These are phyloP conservation scores for Blera fallax DNA, from an alignment of 2,888 invertebrate genomes.

Conservation along the genomic window DNA sequence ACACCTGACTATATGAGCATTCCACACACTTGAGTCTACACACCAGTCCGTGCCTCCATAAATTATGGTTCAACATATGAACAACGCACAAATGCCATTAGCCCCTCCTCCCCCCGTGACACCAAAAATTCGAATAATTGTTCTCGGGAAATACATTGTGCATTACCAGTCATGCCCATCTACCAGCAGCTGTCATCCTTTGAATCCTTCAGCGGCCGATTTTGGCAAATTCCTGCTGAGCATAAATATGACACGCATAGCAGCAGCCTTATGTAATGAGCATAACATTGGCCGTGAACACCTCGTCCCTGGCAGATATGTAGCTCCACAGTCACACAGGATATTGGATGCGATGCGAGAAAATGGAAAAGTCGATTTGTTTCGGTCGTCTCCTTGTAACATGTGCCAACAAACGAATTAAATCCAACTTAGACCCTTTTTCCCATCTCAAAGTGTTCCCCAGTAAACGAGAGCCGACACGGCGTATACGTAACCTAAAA, in stretches of 20 bases:
- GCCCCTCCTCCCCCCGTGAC: not conserved
- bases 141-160: constrained; percentile 29
- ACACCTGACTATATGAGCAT: constrained; percentile 34
- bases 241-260: constrained; percentile 19
- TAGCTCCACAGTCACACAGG: not conserved
- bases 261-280: constrained; percentile 32
- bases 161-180: constrained; percentile 8
- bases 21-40: not conserved
- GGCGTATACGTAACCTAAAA: constrained; percentile 53
- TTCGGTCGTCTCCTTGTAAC: constrained; percentile 28
- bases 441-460: constrained; percentile 12
- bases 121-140: constrained; percentile 37
- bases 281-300: constrained; percentile 22
- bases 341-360: constrained; percentile 6
- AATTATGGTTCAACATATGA: constrained; percentile 9
- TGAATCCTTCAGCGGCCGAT: constrained; percentile 6
- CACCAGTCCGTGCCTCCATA: not conserved
- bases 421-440: constrained; percentile 56
- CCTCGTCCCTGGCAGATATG: not conserved
- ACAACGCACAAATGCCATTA: constrained; percentile 2
- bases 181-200: constrained; percentile 16
- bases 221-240: constrained; percentile 2
- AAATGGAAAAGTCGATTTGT: constrained; percentile 38
- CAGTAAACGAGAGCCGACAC: constrained; percentile 32
- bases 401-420: constrained; percentile 59